phyloP scores from a whole-genome alignment of 2,888 invertebrate species.

The Calephelis perditalis region DNA sequence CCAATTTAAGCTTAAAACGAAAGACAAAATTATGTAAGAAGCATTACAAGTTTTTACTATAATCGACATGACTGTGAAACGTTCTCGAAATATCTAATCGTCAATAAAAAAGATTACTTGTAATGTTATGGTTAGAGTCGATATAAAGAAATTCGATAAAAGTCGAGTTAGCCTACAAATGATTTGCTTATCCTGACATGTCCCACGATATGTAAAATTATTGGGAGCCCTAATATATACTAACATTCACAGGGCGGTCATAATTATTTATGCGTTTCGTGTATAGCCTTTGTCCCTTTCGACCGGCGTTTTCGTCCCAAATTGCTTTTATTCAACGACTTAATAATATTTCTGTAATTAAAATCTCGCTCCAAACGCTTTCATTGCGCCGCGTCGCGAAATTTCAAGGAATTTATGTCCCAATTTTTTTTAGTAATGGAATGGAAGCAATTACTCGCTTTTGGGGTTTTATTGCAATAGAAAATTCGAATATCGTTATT shows the following conservation, averaged over 20 bases:
- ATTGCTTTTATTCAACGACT: slow-evolving; percentile 68
- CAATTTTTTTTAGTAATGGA: slow-evolving; percentile 37
- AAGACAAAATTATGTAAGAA: too few relatives aligned
- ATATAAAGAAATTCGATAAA: not conserved
- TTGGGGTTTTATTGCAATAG: slow-evolving; percentile 19
- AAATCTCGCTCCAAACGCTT: slow-evolving; percentile 45
- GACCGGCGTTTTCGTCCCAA: slow-evolving; percentile 43
- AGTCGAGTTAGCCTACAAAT: not conserved
- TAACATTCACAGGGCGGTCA: slow-evolving; percentile 49
- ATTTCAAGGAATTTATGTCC: slow-evolving; percentile 50
- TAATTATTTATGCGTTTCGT: slow-evolving; percentile 71
- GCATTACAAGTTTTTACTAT: too few relatives aligned
- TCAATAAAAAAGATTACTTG: too few relatives aligned
- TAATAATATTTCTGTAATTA: slow-evolving; percentile 74
- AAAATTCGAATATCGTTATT: slow-evolving; percentile 19
- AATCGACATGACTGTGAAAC: too few relatives aligned
- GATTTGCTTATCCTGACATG: too few relatives aligned
- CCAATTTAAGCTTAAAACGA: too few relatives aligned
- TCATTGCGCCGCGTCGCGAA: slow-evolving; percentile 40
- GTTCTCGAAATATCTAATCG: too few relatives aligned
- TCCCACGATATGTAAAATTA: not conserved
- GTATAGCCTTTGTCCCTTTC: slow-evolving; percentile 54
- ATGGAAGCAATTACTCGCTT: slow-evolving; percentile 21
- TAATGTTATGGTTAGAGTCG: too few relatives aligned
- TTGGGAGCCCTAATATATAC: slow-evolving; percentile 10